A percentile compares a stretch with the other conserved stretches of the same genome.
Evolutionary conservation across 2,797 vertebrate species (phyloP).

Genomic region (Chaetodon trifasciatus): DNA sequence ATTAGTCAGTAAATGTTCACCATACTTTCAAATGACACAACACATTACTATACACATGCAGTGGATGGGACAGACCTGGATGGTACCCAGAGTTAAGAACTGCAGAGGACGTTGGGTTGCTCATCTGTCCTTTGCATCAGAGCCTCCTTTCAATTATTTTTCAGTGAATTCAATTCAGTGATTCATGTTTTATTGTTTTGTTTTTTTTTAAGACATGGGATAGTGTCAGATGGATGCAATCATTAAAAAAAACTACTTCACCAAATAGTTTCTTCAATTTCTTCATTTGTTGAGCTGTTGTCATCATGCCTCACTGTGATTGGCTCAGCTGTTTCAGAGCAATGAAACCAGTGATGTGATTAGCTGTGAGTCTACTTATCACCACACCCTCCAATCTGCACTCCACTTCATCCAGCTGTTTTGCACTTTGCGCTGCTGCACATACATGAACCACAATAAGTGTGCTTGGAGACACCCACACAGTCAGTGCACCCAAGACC

Average conservation of each 20-base stretch:
- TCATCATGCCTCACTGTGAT: neutral
- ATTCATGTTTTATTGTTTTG: no score
- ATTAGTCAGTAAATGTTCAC: neutral
- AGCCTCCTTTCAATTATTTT: neutral
- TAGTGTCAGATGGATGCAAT: neutral
- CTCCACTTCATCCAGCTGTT: neutral
- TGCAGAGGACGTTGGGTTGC: no score
- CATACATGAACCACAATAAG: neutral
- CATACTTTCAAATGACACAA: neutral
- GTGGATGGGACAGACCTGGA: neutral
- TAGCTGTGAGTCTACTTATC: neutral
- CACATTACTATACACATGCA: neutral
- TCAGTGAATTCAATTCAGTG: neutral
- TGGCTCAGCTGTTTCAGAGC: neutral
- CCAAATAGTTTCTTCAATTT: neutral
- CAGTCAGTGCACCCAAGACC: neutral
- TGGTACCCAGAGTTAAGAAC: no score
- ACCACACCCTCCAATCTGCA: neutral
- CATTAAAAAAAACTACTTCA: neutral
- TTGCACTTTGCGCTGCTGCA: neutral
- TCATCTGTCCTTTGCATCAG: no score
- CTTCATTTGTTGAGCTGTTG: neutral
- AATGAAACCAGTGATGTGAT: neutral
- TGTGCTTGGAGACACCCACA: neutral
- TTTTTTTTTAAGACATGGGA: no score